A percentile compares a stretch with the other conserved stretches of the same genome.
These are phyloP conservation scores for Lepas anatifera DNA, from an alignment of 2,888 invertebrate genomes.

Conservation along the genomic window DNA sequence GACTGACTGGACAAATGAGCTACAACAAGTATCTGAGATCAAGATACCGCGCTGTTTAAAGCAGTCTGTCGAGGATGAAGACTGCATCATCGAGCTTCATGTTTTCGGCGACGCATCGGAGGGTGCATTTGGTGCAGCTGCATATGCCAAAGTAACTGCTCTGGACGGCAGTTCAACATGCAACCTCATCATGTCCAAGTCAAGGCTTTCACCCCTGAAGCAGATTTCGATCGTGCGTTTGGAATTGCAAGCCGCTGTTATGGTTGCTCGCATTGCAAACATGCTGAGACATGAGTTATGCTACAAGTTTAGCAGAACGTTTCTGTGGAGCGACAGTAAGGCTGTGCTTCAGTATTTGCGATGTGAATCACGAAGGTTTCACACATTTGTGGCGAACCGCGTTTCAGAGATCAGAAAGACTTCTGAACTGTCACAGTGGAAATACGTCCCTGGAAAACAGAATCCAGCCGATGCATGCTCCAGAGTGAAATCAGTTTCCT, in stretches of 20 bases:
- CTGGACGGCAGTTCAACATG: neutral
- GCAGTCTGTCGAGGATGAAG: neutral
- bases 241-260: neutral
- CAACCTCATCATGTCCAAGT: neutral
- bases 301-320: no score
- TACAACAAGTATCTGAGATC: neutral
- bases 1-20: neutral
- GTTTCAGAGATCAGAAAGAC: neutral
- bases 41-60: neutral
- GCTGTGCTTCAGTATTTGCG: neutral
- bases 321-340: neutral
- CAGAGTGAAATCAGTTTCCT: neutral
- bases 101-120: neutral
- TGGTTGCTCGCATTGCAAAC: neutral
- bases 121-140: neutral
- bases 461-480: neutral
- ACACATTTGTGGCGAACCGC: neutral
- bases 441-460: neutral
- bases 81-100: neutral
- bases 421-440: neutral
- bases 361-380: neutral
- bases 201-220: neutral
- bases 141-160: neutral
- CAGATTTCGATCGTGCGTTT: neutral
- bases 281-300: no score